Evolutionary conservation across 2,113 vertebrate species (phyloP).

Genomic region (Morone saxatilis): DNA sequence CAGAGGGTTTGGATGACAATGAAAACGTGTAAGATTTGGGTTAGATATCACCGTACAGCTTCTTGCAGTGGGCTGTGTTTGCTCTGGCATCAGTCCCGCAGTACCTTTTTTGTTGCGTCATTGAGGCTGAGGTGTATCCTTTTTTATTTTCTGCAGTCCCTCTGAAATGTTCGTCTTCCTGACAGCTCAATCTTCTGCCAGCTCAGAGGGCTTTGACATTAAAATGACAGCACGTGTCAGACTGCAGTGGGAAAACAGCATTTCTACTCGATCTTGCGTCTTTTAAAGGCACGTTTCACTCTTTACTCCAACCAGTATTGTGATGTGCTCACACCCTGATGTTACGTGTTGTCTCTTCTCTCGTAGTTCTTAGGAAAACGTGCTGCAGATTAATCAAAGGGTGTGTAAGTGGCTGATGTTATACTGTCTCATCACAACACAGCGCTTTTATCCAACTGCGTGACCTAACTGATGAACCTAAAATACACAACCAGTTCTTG

Average conservation of each 20-base stretch:
- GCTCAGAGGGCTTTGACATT: neutral
- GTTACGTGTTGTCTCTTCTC: neutral
- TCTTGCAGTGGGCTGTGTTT: neutral
- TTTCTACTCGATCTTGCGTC: neutral
- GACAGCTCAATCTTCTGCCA: neutral
- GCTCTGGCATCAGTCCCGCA: neutral
- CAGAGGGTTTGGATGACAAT: slow-evolving; percentile 11
- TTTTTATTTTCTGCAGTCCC: neutral
- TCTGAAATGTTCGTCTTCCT: slow-evolving; percentile 11
- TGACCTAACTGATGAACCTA: neutral
- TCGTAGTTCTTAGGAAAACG: neutral
- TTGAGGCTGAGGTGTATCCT: neutral
- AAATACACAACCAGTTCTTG: neutral
- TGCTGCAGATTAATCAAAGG: neutral
- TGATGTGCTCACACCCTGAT: no score
- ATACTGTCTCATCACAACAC: neutral
- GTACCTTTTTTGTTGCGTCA: neutral
- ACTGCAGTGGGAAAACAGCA: neutral
- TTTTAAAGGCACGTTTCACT: neutral
- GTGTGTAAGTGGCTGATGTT: neutral
- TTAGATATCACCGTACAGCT: neutral
- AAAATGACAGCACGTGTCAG: neutral
- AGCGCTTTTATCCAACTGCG: neutral
- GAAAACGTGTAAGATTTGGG: neutral
- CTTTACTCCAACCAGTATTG: neutral